phyloP scores from a whole-genome alignment of 2,113 vertebrate genomes.

The Paracanthobrama guichenoti region DNA sequence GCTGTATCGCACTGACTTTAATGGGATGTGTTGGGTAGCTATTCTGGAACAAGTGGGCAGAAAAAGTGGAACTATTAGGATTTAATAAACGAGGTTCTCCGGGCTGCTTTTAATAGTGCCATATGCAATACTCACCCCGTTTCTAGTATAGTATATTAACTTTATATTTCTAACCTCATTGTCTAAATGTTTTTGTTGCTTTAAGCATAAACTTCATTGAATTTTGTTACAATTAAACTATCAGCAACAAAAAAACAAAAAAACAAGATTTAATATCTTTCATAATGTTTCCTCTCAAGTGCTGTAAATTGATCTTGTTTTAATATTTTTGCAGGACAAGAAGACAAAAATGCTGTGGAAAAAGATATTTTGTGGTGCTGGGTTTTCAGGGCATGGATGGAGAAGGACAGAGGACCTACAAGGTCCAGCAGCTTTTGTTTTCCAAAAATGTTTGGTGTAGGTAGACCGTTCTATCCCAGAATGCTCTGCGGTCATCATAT shows the following conservation, averaged over 20 bases:
- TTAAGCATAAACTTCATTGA: background rate
- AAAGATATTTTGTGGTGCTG: background rate
- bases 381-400: background rate
- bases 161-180: background rate
- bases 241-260: background rate
- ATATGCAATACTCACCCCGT: slow-evolving; percentile 2
- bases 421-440: background rate
- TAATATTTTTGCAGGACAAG: background rate
- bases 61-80: slow-evolving; percentile 33
- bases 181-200: background rate
- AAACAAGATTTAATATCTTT: background rate
- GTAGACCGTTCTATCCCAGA: background rate
- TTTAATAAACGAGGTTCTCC: slow-evolving; percentile 32
- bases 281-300: background rate
- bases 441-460: background rate
- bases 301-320: background rate
- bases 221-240: background rate
- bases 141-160: background rate
- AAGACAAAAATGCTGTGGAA: background rate
- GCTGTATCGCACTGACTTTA: background rate
- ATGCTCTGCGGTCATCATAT: background rate
- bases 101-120: slow-evolving; percentile 5
- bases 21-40: slow-evolving; percentile 18
- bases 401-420: background rate
- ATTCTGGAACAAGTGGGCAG: slow-evolving; percentile 11